Percentiles rank a stretch among this genome's conserved stretches.
Conservation (phyloP, 2,113 vertebrate species). For the Zingel zingel region DNA sequence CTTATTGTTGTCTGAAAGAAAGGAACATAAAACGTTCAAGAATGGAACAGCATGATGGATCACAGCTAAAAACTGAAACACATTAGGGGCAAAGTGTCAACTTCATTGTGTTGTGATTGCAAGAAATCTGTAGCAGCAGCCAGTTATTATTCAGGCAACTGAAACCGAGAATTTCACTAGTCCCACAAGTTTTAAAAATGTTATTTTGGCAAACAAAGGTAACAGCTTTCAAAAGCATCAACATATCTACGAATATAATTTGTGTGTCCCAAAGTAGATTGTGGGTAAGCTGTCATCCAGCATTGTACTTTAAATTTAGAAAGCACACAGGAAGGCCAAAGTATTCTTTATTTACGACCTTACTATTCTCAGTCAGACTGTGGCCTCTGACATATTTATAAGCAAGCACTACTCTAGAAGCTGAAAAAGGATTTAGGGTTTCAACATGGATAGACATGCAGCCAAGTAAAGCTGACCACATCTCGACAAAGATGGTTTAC, state of each 20-base stretch:
- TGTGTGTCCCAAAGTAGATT: background rate
- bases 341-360: slow-evolving; percentile 3
- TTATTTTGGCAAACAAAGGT: background rate
- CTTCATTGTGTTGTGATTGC: background rate
- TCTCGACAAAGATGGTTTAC: background rate
- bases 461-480: slow-evolving; percentile 8
- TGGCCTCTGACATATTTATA: slow-evolving; percentile 27
- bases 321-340: slow-evolving; percentile 16
- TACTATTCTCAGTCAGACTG: slow-evolving; percentile 1
- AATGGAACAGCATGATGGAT: background rate
- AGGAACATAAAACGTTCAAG: background rate
- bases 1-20: background rate
- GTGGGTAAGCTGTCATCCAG: background rate
- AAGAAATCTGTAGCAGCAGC: background rate
- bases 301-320: slow-evolving; percentile 24
- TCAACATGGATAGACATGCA: slow-evolving; percentile 5
- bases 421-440: slow-evolving; percentile 23
- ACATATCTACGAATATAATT: slow-evolving; percentile 5
- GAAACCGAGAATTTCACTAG: background rate
- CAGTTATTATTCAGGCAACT: background rate
- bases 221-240: background rate
- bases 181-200: background rate
- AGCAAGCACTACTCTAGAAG: background rate
- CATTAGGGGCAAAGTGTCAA: background rate
- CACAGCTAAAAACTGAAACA: background rate